These are phyloP conservation scores for Cyanistes caeruleus DNA, from an alignment of 2,113 vertebrate species.

Conservation along the genomic window DNA sequence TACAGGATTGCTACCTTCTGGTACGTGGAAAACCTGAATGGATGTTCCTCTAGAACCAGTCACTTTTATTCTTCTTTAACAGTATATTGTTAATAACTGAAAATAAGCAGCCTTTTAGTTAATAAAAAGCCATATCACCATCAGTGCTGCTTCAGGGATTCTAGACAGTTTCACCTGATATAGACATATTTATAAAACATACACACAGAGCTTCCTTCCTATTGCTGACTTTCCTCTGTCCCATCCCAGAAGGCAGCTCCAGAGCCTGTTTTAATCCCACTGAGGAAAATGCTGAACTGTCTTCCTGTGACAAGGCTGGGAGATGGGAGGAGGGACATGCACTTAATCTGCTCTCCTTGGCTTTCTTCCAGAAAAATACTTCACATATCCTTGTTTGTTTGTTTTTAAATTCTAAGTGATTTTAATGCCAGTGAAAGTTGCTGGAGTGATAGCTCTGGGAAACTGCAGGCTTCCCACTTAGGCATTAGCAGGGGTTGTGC, in stretches of 20 bases:
- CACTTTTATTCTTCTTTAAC: not conserved
- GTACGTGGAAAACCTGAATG: not conserved
- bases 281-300: not conserved
- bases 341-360: not conserved
- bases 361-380: conserved; percentile 50
- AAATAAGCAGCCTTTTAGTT: not conserved
- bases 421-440: conserved; percentile 42
- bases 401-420: conserved; percentile 38
- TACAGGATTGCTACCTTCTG: not conserved
- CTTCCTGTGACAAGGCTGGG: not conserved
- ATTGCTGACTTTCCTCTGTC: not conserved
- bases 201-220: not conserved
- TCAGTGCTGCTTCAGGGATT: not conserved
- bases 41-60: not conserved
- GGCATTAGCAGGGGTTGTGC: not conserved
- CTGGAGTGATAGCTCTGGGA: conserved; percentile 30
- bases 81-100: not conserved
- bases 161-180: not conserved
- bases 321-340: not conserved
- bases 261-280: not conserved
- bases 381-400: conserved; percentile 54
- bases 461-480: not conserved
- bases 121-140: not conserved
- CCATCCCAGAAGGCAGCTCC: not conserved
- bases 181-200: not conserved